phyloP scores from a whole-genome alignment of 2,888 invertebrate genomes.

The Trissolcus japonicus region DNA sequence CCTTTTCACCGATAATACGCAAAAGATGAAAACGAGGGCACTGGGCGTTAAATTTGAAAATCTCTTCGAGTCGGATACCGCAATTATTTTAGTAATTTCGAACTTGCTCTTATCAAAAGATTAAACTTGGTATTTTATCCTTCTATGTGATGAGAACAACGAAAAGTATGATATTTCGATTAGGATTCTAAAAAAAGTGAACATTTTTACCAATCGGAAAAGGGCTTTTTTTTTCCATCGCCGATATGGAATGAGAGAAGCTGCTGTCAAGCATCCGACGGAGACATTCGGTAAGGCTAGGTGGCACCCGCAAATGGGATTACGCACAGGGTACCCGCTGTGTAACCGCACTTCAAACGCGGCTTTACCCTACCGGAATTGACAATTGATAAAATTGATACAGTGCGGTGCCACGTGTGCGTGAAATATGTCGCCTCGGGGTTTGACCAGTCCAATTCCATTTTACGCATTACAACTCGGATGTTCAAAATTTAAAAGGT shows the following conservation, averaged over 20 bases:
- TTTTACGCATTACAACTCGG: slow-evolving; percentile 34
- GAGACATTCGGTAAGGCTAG: slow-evolving; percentile 33
- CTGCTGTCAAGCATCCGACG: slow-evolving; percentile 13
- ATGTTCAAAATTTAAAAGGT: slow-evolving; percentile 29
- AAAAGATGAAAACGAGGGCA: slow-evolving; percentile 35
- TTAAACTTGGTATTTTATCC: slow-evolving; percentile 62
- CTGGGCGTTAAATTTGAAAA: slow-evolving; percentile 43
- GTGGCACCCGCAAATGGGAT: slow-evolving; percentile 66
- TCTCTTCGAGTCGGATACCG: slow-evolving; percentile 65
- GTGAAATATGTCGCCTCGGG: slow-evolving; percentile 60
- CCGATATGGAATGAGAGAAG: background rate
- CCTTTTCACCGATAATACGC: slow-evolving; percentile 54
- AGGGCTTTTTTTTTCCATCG: background rate
- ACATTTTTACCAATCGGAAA: background rate
- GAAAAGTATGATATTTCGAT: background rate
- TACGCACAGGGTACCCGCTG: slow-evolving; percentile 59
- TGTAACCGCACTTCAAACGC: slow-evolving; percentile 73
- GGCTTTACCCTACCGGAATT: slow-evolving; percentile 69
- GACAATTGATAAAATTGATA: slow-evolving; percentile 76
- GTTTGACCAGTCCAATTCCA: slow-evolving; percentile 51
- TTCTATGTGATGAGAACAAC: slow-evolving; percentile 24
- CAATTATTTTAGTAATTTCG: slow-evolving; percentile 70
- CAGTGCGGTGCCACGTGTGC: slow-evolving; percentile 61
- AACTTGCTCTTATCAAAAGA: slow-evolving; percentile 63
- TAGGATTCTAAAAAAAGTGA: too few relatives aligned